These are phyloP conservation scores for Calliphora vomitoria DNA, from an alignment of 2,888 invertebrate genomes.

Conservation along the genomic window DNA sequence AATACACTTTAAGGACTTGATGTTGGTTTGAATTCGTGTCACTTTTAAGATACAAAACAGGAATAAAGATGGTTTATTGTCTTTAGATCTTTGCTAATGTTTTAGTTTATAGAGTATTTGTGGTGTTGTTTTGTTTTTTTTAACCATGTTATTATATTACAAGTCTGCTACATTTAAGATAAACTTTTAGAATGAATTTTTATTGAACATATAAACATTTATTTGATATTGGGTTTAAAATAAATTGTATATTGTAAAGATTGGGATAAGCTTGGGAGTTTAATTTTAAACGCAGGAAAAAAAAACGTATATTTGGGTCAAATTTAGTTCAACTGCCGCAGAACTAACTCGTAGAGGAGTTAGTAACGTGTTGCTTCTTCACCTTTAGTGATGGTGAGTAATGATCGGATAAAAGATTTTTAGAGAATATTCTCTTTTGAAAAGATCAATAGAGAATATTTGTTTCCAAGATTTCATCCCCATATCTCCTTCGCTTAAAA, in stretches of 20 bases:
- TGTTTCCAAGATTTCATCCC: no score
- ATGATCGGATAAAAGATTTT: no score
- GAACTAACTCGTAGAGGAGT: no score
- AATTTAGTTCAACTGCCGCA: no score
- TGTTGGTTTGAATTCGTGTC: slow-evolving; percentile 14
- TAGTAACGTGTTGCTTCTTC: no score
- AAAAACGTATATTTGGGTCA: no score
- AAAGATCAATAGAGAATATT: no score
- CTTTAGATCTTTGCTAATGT: slow-evolving; percentile 28
- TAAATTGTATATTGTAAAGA: neutral
- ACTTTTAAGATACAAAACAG: slow-evolving; percentile 9
- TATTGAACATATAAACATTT: neutral
- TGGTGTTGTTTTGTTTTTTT: slow-evolving; percentile 24
- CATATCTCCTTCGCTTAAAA: no score
- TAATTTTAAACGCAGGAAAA: no score
- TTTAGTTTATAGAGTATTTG: slow-evolving; percentile 22
- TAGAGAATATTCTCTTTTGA: no score
- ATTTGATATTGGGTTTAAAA: neutral
- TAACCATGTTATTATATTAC: slow-evolving; percentile 55
- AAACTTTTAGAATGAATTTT: slow-evolving; percentile 3
- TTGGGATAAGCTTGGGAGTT: neutral
- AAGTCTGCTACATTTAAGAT: slow-evolving; percentile 36
- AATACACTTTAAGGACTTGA: neutral
- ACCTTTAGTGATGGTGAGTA: no score
- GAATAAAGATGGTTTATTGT: slow-evolving; percentile 37